Base-by-base conservation (phyloP, 2,113 vertebrate genomes). In the Sylvietta virens region DNA sequence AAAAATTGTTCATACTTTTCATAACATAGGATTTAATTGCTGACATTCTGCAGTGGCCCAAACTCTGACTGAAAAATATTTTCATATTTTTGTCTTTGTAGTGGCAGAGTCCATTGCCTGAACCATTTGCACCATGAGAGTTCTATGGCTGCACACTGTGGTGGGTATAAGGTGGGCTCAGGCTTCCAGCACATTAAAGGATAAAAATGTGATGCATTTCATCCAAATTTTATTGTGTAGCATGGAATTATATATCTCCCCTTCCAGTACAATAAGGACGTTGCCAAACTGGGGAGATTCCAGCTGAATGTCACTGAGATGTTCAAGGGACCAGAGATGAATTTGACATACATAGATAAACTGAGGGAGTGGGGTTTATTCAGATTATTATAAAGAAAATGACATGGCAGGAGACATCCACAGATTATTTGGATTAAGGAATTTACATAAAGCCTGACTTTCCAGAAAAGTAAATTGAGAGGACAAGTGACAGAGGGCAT, bases 251-350 rank as follows among this genome's bases (percentile, higher is more conserved):
- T 9, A 31, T 4, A 39, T 27, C 5, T 67, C 7, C 6, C 19
- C 8, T 13, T 13, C 6, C 11, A 70, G 17, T 12, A 42, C 2
- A 60, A 58, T 8, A 26, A 61, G 7, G 22, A 53, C 14, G 24
- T 33, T 54, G 30, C 15, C 21, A 61, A 40, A 61, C 14, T 30
- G 6, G 13, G 14, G 37, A 39, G 2, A 73, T 65, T 47, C 21
- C 18, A 56, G 8, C 1, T 51, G 40, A 85, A 22, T 5, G 1
- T 56, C 44, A 22, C 22, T 22, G 54, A 64, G 40, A 58, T 23
- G 13, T 30, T 69, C 45, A 53, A 20, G 22, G 17, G 13, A 5
- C 3, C 23, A 21, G n/a, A 62, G 47, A 18, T 1, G 0, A 14
- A 13, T 7, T 9, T 26, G 35, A 47, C 23, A 54, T 40, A 17